A percentile compares a stretch with the other conserved stretches of the same genome.
phyloP scores from a whole-genome alignment of 2,113 vertebrate genomes.

The Stegostoma tigrinum region DNA sequence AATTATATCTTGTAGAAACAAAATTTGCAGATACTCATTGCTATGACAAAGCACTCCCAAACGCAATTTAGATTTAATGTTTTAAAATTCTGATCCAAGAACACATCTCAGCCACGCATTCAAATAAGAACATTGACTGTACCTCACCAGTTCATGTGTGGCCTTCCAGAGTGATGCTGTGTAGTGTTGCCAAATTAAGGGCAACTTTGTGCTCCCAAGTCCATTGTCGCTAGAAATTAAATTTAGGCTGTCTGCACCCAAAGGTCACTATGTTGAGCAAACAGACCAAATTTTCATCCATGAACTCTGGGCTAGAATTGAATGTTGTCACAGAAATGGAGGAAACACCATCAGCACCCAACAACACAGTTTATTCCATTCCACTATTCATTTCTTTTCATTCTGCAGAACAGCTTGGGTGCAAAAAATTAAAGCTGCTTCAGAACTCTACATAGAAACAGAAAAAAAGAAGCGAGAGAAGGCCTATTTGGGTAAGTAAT shows the following conservation, averaged over 20 bases:
- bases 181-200: neutral
- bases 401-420: conserved; percentile 89
- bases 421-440: conserved; percentile 97
- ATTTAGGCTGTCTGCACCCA: neutral
- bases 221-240: neutral
- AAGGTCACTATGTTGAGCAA: neutral
- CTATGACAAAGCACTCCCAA: neutral
- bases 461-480: conserved; percentile 99
- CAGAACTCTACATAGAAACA: conserved; percentile 96
- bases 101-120: too few species aligned
- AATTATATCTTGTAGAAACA: neutral
- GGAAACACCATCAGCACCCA: neutral
- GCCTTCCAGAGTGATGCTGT: neutral
- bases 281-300: neutral
- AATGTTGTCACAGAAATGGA: neutral
- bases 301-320: neutral
- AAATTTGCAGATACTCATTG: neutral
- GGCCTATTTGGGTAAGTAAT: conserved; percentile 78
- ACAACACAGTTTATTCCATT: neutral
- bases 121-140: neutral
- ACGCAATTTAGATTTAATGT: neutral
- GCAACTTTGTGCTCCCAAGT: neutral
- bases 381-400: neutral
- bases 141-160: neutral
- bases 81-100: neutral